Base-by-base conservation (phyloP, 2,888 invertebrate genomes). In the Diloba caeruleocephala region DNA sequence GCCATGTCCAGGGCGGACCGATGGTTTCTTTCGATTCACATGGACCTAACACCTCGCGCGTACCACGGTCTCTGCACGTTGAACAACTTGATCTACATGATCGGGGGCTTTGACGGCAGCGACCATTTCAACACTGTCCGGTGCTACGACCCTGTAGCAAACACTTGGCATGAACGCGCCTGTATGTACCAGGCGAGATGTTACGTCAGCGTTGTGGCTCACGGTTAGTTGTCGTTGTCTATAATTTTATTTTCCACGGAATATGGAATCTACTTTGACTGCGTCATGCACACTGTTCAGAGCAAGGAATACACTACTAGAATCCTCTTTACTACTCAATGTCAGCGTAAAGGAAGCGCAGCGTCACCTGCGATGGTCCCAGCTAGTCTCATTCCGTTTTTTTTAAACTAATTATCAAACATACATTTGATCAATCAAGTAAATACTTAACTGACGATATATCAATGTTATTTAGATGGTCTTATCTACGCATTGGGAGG, bases 401-500 rank as follows among this genome's bases (percentile, higher is more conserved):
- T n/a, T n/a, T n/a, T n/a, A n/a, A n/a, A n/a, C n/a, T n/a, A n/a
- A n/a, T n/a, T n/a, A n/a, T n/a, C n/a, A n/a, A n/a, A n/a, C n/a
- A n/a, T n/a, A n/a, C n/a, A n/a, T n/a, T n/a, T n/a, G n/a, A n/a
- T n/a, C n/a, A n/a, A n/a, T n/a, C n/a, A n/a, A n/a, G n/a, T n/a
- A n/a, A 5, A 5, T 19, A 19, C 19, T 19, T 19, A 13, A 13
- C 13, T 1, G 13, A 7, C 12, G 1, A 1, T 29, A 13, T 7
- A n/a, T 15, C 28, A 26, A 23, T 49, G 33, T 41, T n/a, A 29
- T 36, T 17, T 71, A 95, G 94, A 95, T 78, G 96, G 95, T 38
- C 91, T 95, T 71, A 96, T 98, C 54, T 98, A 97, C 85, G 97
- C 97, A 0, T 94, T 97, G 73, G 98, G 98, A 0, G 97, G 97